phyloP scores from a whole-genome alignment of 1,140 invertebrate species.

The Bradynema listronoti region DNA sequence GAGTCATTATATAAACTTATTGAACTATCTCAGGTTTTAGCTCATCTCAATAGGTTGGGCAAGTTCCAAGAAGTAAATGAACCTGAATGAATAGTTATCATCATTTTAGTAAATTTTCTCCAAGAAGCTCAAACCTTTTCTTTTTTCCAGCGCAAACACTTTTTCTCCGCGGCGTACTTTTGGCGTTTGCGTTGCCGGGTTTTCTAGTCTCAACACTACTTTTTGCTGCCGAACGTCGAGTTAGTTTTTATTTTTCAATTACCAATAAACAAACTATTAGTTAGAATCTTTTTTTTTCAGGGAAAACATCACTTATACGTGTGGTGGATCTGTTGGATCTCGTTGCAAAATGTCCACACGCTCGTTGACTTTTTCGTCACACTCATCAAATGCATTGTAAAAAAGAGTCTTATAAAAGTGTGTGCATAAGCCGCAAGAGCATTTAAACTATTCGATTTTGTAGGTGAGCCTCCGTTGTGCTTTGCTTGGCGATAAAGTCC shows the following conservation, averaged over 20 bases:
- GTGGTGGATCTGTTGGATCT: constrained; percentile 28
- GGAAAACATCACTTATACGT: constrained; percentile 18
- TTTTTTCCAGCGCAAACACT: constrained; percentile 23
- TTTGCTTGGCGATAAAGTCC: too few relatives aligned
- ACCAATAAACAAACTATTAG: neutral
- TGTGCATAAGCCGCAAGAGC: too few relatives aligned
- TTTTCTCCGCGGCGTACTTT: constrained; percentile 23
- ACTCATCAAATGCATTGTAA: constrained; percentile 5
- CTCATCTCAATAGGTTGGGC: neutral
- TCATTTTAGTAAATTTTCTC: neutral
- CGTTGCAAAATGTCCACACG: constrained; percentile 22
- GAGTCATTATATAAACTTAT: neutral
- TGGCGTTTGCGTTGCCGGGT: constrained; percentile 20
- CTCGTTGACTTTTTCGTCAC: constrained; percentile 13
- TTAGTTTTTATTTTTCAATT: constrained; percentile 1
- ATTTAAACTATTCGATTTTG: too few relatives aligned
- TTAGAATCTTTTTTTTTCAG: neutral
- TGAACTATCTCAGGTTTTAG: neutral
- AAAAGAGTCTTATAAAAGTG: too few relatives aligned
- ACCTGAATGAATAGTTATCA: neutral
- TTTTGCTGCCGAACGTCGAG: constrained; percentile 13
- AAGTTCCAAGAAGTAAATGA: neutral
- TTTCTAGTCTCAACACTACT: constrained; percentile 21
- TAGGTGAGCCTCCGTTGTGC: too few relatives aligned
- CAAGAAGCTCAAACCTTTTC: neutral